Base-by-base conservation (phyloP, 2,113 vertebrate genomes). In the Onychostoma macrolepis region DNA sequence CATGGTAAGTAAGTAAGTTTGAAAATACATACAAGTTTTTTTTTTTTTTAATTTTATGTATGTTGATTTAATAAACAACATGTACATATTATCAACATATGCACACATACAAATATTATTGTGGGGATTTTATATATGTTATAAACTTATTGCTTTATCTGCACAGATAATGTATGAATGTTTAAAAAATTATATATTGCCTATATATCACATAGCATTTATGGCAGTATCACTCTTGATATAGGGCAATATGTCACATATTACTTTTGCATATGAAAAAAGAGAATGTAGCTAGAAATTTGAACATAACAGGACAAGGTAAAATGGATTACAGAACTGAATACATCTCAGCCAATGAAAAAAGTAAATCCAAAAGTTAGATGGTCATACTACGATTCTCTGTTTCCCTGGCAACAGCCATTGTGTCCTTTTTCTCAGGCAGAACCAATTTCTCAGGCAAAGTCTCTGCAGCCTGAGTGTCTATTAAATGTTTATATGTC, bases 361-460 rank as follows among this genome's bases (percentile, higher is more conserved):
- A 38, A 45, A 75, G 58, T 45, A 89, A 78, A 72, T 61, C 67
- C 53, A 3, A n/a, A 83, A 86, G 84, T 89, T 80, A 71, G 30
- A 71, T 76, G 78, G 79, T 84, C 69, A 85, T 21, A 61, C 38
- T 69, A 19, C 58, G 76, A 80, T 65, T 77, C 61, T 67, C 81
- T 53, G 80, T 85, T 81, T 87, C 86, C 85, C 45, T 75, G 69
- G 84, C 80, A 87, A 84, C 79, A 80, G 83, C 21, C 79, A 72
- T 87, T 83, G 88, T 80, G 87, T 67, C 87, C 80, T 87, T 86
- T 86, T 79, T 56, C 77, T 58, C 26, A 80, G 30, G 30, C 50
- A 58, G 76, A 88, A 84, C 71, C 71, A 86, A 74, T 89, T 77
- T 85, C 85, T 89, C 86, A 85, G 63, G 87, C 53, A 88, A 86